Base-by-base conservation (phyloP, 2,888 invertebrate genomes). In the Sphecodes monilicornis region DNA sequence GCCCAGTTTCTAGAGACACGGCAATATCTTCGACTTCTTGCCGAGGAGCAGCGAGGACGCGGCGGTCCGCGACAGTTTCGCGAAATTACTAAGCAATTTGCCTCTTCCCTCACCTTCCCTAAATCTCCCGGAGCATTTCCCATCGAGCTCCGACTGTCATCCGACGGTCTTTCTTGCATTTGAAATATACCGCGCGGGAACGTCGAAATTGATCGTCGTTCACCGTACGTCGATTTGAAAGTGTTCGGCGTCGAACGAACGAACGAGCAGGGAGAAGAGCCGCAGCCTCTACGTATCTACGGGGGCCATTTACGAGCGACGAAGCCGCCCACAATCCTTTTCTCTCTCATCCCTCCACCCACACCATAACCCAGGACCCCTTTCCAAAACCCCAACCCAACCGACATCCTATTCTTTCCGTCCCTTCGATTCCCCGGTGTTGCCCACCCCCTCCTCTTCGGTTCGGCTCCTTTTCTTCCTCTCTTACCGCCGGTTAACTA, bases 401-500 rank as follows among this genome's bases (percentile, higher is more conserved):
- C 39, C 43, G 41, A 64, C 60, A 32, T 36, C 41, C 50, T 71
- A 70, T 80, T 68, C 69, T 64, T 74, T 39, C 73, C 73, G 57
- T 32, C 75, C 73, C 39, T 75, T 57, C 50, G 69, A 50, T 75
- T 57, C 39, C 43, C 43, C 29, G 18, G 18, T 18, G 64, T 6
- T 26, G 66, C n/a, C 32, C 66, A 22, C 39, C 29, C 39, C 29
- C 29, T 16, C 29, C 41, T 18, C 18, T 18, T 0, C 64, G 18
- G 29, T 41, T 64, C 72, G 46, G 32, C 39, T 46, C 66, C 73
- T 43, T 66, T 66, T 68, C 76, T 60, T 41, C 68, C 54, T 10
- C 60, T 50, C 10, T n/a, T n/a, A n/a, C n/a, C 36, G 10, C n/a
- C 68, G 60, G 76, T 76, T 84, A 80, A 80, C 80, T 76, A 87